Conservation (phyloP, 2,888 invertebrate genomes). For the Athalia circularis region DNA sequence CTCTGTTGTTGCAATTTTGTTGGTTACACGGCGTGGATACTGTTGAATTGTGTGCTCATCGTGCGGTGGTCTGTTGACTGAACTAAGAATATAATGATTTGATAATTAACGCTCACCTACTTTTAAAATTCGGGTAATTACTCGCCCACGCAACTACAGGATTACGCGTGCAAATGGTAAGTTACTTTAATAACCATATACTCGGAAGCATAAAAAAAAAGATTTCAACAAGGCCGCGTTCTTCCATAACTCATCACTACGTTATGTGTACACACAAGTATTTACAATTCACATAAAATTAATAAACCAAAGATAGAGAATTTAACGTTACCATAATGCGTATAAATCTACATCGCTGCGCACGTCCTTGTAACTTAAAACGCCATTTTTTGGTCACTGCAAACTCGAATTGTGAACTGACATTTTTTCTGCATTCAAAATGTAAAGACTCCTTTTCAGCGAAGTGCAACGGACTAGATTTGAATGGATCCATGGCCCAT, state of each 20-base stretch:
- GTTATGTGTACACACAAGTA: no score
- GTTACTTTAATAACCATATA: slow-evolving; percentile 7
- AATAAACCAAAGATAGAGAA: no score
- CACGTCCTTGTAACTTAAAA: no score
- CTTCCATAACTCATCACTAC: not conserved
- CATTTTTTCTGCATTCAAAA: no score
- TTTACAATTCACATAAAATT: no score
- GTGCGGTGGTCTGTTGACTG: not conserved
- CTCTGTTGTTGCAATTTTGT: not conserved
- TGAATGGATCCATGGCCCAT: no score
- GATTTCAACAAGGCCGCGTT: slow-evolving; percentile 30
- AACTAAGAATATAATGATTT: not conserved
- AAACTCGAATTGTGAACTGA: no score
- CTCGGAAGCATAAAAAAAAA: not conserved
- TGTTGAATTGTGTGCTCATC: not conserved
- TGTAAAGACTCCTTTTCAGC: no score
- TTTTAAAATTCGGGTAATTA: slow-evolving; percentile 31
- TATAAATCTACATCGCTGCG: no score
- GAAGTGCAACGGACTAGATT: no score
- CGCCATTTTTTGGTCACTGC: no score
- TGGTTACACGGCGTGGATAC: not conserved
- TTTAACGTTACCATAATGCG: no score
- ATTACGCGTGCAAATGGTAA: not conserved
- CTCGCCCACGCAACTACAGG: slow-evolving; percentile 29
- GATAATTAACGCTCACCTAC: slow-evolving; percentile 23